Base-by-base conservation (phyloP, 2,888 invertebrate genomes). In the Acanthosepion lycidas region DNA sequence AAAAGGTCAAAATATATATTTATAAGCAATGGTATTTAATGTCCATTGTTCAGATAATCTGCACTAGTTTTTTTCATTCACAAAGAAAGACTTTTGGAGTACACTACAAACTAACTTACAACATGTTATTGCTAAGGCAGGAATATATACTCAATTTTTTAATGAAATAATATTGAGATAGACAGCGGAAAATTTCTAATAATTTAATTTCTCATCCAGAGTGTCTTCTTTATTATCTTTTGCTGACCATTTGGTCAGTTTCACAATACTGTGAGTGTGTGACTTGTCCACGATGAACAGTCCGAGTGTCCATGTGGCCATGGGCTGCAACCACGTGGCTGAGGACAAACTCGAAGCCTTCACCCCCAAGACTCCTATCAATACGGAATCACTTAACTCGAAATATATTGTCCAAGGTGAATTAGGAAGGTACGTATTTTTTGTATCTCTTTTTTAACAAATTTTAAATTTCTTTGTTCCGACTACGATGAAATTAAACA, bases 361-460 rank as follows among this genome's bases (percentile, higher is more conserved):
- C 94, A 95, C 95, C 42, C 96, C 96, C 23, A 95, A 95, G 94
- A 96, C 95, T 48, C 95, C 95, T 91, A 96, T 96, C 94, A 95
- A 95, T 91, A 95, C 96, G 18, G 96, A 96, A 23, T 96, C 96
- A 15, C 95, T 97, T 18, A 96, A 96, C 48, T 96, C 96, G 94
- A 96, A 95, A 53, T 97, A 97, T 95, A 95, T 95, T 23, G 95
- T 97, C 28, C 95, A 96, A 92, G 96, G 96, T 53, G 96, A 96
- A 92, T 96, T 97, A 93, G 97, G 97, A 94, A 96, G 96, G 97
- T 97, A 95, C 94, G 96, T 59, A 59, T 59, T 20, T 59, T 20
- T 55, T 55, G 15, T 55, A 5, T 55, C 18, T 55, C 15, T 18
- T 18, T 55, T 20, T 55, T 1, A 15, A 55, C 55, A 15, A 4